Conservation (phyloP, 2,797 vertebrate species). For the Limnodromus scolopaceus region DNA sequence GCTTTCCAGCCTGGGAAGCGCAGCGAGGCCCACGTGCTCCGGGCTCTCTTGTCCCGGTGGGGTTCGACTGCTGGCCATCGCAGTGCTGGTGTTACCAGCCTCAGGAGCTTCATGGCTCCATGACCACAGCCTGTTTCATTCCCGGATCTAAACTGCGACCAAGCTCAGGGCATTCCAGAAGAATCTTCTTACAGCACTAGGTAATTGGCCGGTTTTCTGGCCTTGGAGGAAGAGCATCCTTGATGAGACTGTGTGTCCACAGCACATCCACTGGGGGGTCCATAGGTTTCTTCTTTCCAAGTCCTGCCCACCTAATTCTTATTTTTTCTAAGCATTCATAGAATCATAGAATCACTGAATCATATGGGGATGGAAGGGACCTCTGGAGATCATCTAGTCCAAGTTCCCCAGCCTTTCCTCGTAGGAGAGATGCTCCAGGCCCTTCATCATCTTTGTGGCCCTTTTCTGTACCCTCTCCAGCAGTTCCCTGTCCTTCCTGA, state of each 20-base stretch:
- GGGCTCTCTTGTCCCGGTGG: rapidly evolving
- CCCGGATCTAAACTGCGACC: background rate
- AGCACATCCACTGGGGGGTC: background rate
- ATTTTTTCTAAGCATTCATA: background rate
- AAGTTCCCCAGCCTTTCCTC: no score
- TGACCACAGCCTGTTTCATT: background rate
- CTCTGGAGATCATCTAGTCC: no score
- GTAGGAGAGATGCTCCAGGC: no score
- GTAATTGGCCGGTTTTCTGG: background rate
- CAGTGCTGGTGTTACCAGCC: background rate
- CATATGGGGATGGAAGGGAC: no score
- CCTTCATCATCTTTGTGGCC: no score
- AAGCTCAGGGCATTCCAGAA: background rate
- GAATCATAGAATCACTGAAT: no score
- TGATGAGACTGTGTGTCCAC: background rate
- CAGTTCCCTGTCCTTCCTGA: no score
- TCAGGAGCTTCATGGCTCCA: background rate
- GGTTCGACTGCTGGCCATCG: background rate
- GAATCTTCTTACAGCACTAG: background rate
- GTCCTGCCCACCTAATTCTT: background rate
- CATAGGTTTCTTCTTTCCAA: background rate
- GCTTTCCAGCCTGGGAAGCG: background rate
- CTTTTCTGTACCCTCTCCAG: no score
- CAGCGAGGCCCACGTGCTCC: background rate
- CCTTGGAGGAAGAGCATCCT: background rate